Evolutionary conservation across 2,113 vertebrate genomes (phyloP), one percentile per base, ranked within the genome.

Genomic region (Crotalus viridis): DNA sequence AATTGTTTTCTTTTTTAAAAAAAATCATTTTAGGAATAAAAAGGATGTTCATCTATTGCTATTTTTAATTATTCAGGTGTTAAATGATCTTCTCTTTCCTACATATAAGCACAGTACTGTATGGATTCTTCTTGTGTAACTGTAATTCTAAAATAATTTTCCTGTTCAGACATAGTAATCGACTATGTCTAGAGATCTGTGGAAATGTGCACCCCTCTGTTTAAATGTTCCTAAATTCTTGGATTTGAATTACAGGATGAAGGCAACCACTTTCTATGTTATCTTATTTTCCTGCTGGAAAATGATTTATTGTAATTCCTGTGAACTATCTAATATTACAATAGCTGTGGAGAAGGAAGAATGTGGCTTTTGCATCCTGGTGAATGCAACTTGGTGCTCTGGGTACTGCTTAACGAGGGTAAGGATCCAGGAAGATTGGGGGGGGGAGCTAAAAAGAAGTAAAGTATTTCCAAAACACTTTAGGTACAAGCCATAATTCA

Each of bases 361-460:
- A 94, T 99, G 99, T 46, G 95, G 96, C 85, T 96, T 96, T 95
- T 98, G 96, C 5, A 96, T 98, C 81, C 97, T 93, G n/a, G 92
- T 99, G 88, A 96, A 98, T 85, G 98, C 98, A 93, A 98, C 98
- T 0, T 97, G 98, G 94, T 99, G 99, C 85, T 97, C 96, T 0
- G 99, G 99, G 85, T 97, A 98, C 92, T 99, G 99, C 96, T 97
- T 95, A 87, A 98, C 98, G 2, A 92, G 97, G 98, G 99, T 99
- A 94, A 96, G 98, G 89, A 93, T 87, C 64, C 81, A 86, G 24
- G 2, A 61, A 0, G 59, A 12, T 91, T 0, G 59, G 81, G 88
- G 57, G 39, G 33, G 39, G 6, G 81, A 0, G 15, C 4, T 54
- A 93, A 48, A 46, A 33, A 86, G 5, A 0, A 2, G 28, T 12